Evolutionary conservation across 2,797 vertebrate genomes (phyloP).

Genomic region (Peromyscus melanophrys): DNA sequence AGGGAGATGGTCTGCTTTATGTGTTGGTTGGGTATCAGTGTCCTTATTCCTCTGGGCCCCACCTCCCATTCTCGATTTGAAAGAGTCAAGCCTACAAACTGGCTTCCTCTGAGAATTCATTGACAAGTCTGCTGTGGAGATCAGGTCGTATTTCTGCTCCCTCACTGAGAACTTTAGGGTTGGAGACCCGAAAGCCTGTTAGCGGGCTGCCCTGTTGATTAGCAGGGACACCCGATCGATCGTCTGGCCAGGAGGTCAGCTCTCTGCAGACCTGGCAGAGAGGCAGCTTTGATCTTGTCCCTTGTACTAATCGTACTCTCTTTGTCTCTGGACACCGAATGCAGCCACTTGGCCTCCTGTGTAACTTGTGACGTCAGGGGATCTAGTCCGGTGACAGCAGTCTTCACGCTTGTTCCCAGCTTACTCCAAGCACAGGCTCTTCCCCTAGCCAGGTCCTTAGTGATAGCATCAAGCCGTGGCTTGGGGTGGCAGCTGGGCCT

Average conservation of each 20-base stretch:
- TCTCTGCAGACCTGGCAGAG: not conserved
- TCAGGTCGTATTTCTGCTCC: not conserved
- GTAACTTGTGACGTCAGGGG: not conserved
- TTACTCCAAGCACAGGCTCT: fast-evolving
- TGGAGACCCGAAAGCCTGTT: too few relatives aligned
- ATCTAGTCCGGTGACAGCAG: not conserved
- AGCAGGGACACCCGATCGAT: fast-evolving
- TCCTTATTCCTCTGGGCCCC: not conserved
- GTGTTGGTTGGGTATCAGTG: not conserved
- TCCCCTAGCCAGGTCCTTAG: too few relatives aligned
- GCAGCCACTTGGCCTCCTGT: not conserved
- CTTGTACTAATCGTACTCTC: fast-evolving
- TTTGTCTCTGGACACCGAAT: fast-evolving
- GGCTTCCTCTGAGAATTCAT: not conserved
- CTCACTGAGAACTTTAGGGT: not conserved
- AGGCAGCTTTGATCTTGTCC: not conserved
- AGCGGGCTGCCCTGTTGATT: not conserved
- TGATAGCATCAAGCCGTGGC: not conserved
- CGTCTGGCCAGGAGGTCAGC: too few relatives aligned
- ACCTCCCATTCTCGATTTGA: not conserved
- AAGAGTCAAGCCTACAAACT: not conserved
- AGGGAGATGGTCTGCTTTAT: not conserved
- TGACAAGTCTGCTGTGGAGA: not conserved
- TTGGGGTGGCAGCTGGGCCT: not conserved
- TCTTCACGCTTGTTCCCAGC: not conserved